Evolutionary conservation across 2,797 vertebrate species (phyloP).

Genomic region (Macropodus opercularis): DNA sequence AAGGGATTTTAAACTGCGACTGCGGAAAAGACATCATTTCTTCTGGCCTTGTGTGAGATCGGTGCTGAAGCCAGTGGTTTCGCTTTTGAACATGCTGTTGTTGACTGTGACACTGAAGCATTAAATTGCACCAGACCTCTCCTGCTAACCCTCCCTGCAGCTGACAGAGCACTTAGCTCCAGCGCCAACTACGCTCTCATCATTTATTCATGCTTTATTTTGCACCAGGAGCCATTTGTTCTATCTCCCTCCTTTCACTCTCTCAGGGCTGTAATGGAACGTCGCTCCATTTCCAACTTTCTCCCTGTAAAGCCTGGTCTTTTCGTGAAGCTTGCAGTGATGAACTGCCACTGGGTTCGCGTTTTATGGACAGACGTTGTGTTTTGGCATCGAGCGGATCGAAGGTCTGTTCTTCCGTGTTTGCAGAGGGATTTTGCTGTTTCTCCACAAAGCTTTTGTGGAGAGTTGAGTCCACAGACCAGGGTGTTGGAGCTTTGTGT

Average conservation of each 20-base stretch:
- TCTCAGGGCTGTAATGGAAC: slow-evolving; percentile 42
- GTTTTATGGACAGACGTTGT: not conserved
- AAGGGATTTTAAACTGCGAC: too few species aligned
- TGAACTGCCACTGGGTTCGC: not conserved
- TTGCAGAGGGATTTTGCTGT: slow-evolving; percentile 14
- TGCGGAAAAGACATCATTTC: too few species aligned
- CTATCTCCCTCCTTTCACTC: not conserved
- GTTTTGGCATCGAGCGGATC: not conserved
- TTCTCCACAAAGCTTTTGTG: not conserved
- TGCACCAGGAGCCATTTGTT: slow-evolving; percentile 64
- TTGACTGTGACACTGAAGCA: slow-evolving; percentile 7
- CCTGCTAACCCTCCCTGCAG: slow-evolving; percentile 6
- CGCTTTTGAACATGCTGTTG: too few species aligned
- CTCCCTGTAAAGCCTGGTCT: not conserved
- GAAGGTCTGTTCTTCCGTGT: slow-evolving; percentile 4
- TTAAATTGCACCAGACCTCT: slow-evolving; percentile 14
- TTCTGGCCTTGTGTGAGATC: too few species aligned
- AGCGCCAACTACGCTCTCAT: slow-evolving; percentile 56
- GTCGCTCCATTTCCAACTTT: not conserved
- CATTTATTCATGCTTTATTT: slow-evolving; percentile 71
- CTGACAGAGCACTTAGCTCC: slow-evolving; percentile 64
- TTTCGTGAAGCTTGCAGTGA: slow-evolving; percentile 24
- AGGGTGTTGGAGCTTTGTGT: not conserved
- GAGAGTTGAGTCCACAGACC: slow-evolving; percentile 14
- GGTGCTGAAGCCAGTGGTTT: too few species aligned